A percentile compares a stretch with the other conserved stretches of the same genome.
These are phyloP conservation scores for Linyphia triangularis DNA, from an alignment of 2,888 invertebrate species.

Conservation along the genomic window DNA sequence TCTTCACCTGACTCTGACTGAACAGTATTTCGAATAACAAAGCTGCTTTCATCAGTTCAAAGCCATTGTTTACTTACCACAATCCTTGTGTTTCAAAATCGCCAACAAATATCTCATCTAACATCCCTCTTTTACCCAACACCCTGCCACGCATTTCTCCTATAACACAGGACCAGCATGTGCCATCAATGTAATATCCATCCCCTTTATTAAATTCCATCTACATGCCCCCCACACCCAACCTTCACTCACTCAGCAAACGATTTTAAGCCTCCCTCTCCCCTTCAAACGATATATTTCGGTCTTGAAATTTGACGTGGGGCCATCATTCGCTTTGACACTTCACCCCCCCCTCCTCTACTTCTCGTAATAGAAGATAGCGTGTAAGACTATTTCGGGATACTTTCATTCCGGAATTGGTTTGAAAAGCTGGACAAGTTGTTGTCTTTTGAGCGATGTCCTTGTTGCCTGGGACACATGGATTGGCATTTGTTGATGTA, in stretches of 20 bases:
- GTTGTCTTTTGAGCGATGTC: slow-evolving; percentile 44
- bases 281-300: slow-evolving; percentile 21
- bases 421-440: slow-evolving; percentile 15
- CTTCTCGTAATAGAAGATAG: background rate
- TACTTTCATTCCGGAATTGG: slow-evolving; percentile 5
- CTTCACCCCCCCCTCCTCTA: slow-evolving; percentile 18
- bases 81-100: no score
- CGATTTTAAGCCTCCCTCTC: no score
- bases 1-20: no score
- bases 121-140: slow-evolving; percentile 6
- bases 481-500: background rate
- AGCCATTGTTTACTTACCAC: no score
- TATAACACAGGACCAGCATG: background rate
- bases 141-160: background rate
- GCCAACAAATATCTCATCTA: slow-evolving; percentile 22
- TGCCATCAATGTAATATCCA: slow-evolving; percentile 13
- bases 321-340: slow-evolving; percentile 52
- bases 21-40: no score
- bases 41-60: no score
- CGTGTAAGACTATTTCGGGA: background rate
- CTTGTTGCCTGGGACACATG: background rate
- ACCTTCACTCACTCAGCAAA: background rate
- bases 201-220: slow-evolving; percentile 73
- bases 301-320: slow-evolving; percentile 54
- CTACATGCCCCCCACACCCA: slow-evolving; percentile 15